Percentiles rank a stretch among this genome's conserved stretches.
Conservation (phyloP, 2,113 vertebrate genomes). For the Corydoras maculifer region DNA sequence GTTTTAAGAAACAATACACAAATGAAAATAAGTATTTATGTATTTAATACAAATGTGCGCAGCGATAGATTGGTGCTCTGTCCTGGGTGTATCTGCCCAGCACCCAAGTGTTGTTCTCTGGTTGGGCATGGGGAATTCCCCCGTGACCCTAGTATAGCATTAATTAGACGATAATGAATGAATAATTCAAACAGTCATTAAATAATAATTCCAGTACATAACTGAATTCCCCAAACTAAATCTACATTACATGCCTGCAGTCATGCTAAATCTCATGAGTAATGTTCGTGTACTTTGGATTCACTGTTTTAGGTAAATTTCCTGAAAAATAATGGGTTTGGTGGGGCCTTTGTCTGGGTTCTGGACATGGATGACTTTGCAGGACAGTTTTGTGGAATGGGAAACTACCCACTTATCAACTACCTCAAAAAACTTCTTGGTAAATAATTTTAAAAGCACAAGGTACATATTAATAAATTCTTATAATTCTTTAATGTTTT, state of each 20-base stretch:
- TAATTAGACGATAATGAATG: too few relatives aligned
- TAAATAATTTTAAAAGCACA: constrained; percentile 27
- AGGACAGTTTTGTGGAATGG: constrained; percentile 67
- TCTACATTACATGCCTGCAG: neutral
- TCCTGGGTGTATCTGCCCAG: too few relatives aligned
- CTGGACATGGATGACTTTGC: constrained; percentile 73
- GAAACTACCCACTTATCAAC: constrained; percentile 63
- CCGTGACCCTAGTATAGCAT: too few relatives aligned
- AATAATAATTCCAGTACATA: too few relatives aligned
- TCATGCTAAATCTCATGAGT: neutral
- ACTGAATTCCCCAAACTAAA: neutral
- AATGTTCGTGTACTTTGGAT: neutral
- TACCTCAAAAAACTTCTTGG: constrained; percentile 59
- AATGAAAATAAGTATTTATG: too few relatives aligned
- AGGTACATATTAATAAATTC: neutral
- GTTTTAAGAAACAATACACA: too few relatives aligned
- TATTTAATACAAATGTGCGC: too few relatives aligned
- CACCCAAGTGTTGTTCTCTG: too few relatives aligned
- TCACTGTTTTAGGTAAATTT: constrained; percentile 56
- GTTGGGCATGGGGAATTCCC: too few relatives aligned
- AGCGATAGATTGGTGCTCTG: too few relatives aligned
- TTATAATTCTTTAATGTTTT: too few relatives aligned
- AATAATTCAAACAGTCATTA: too few relatives aligned
- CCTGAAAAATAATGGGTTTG: constrained; percentile 63
- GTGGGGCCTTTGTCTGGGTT: constrained; percentile 71